These are phyloP conservation scores for Cephus runcator DNA, from an alignment of 2,888 invertebrate genomes.

Conservation along the genomic window DNA sequence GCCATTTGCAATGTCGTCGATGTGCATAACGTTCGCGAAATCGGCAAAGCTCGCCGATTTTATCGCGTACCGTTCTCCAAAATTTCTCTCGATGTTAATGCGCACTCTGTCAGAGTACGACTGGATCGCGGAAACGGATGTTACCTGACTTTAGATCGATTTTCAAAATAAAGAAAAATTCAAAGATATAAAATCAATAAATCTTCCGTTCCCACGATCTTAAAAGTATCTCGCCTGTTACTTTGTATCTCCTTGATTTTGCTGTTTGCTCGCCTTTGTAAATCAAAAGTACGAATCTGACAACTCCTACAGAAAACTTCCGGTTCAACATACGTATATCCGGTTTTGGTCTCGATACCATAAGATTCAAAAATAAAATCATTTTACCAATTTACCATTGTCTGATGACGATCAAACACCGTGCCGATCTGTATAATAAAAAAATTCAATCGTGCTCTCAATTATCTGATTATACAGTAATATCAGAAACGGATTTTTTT, in stretches of 20 bases:
- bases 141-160: background rate
- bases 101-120: constrained; percentile 22
- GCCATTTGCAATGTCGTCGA: background rate
- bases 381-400: too few species aligned
- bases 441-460: too few species aligned
- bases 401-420: too few species aligned
- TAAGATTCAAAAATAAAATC: too few species aligned
- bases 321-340: background rate
- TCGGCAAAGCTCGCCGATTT: constrained; percentile 24
- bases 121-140: background rate
- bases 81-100: constrained; percentile 32
- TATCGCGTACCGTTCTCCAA: constrained; percentile 35
- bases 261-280: background rate
- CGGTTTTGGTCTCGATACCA: too few species aligned
- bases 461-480: too few species aligned
- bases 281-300: background rate
- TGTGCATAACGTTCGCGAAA: background rate
- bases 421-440: too few species aligned
- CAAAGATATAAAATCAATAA: background rate
- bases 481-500: background rate
- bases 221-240: background rate
- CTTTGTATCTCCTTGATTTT: background rate
- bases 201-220: background rate
- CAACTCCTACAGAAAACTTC: background rate
- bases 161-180: background rate